phyloP scores from a whole-genome alignment of 2,113 vertebrate genomes.

The Fregata magnificens region DNA sequence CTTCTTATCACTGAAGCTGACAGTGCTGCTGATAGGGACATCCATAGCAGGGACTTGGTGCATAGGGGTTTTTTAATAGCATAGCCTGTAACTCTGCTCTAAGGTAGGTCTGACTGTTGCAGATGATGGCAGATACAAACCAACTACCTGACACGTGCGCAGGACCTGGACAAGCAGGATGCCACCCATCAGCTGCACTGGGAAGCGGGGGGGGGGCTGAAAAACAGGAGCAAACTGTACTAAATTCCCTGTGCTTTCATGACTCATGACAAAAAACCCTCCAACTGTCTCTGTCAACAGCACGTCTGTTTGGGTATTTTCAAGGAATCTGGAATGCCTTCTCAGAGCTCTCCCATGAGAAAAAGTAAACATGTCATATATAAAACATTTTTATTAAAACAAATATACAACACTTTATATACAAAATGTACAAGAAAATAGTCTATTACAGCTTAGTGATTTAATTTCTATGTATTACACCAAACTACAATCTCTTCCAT shows the following conservation, averaged over 20 bases:
- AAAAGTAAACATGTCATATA: slow-evolving; percentile 47
- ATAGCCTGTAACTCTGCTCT: not conserved
- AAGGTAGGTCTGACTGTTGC: not conserved
- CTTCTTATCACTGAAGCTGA: not conserved
- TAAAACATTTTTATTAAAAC: slow-evolving; percentile 74
- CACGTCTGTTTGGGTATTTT: not conserved
- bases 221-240: not conserved
- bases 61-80: not conserved
- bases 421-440: slow-evolving; percentile 64
- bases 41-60: not conserved
- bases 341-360: not conserved
- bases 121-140: not conserved
- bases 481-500: not conserved
- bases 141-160: rapidly evolving
- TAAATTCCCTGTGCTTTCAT: not conserved
- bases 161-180: not conserved
- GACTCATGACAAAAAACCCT: slow-evolving; percentile 11
- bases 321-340: not conserved
- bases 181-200: not conserved
- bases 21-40: not conserved
- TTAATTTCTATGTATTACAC: not conserved
- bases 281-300: not conserved
- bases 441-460: slow-evolving; percentile 47
- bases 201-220: not conserved
- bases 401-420: slow-evolving; percentile 71